Evolutionary conservation across 2,113 vertebrate species (phyloP), one percentile per base, ranked within the genome.

Genomic region (Origma solitaria): DNA sequence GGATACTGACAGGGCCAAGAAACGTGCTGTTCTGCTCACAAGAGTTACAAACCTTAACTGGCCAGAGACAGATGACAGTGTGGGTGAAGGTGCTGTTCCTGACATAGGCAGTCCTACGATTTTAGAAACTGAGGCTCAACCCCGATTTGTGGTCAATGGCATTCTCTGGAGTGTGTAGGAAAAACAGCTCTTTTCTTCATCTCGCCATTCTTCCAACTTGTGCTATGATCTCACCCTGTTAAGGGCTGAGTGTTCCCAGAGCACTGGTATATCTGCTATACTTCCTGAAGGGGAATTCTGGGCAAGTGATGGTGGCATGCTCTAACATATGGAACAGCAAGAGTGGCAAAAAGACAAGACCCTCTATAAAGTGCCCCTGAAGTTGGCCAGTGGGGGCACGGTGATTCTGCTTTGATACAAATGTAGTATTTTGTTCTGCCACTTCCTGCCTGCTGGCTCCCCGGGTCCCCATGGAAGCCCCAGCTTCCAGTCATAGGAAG

Each of bases 41-140:
- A 44, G 15, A 37, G 24, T n/a, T 76, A 30, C 40, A 80, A 80
- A 56, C 35, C 27, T 60, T 35, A 50, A n/a, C 33, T 69, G 57
- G 11, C 49, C 66, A 25, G 19, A 44, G 62, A 35, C 33, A 90
- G 44, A 57, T 80, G 56, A 40, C 28, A 50, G 19, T 0, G 0
- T 58, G 31, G 9, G 6, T 72, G 37, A 87, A 76, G 31, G 35
- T 53, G 37, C 28, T 53, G 15, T 14, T 79, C 22, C 64, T 81
- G 31, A 33, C 0, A 2, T 5, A 56, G 19, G 9, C 3, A 2
- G 20, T 27, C 12, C 22, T 91, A 40, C 0, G 0, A 28, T 61
- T 93, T 66, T 75, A 78, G 68, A 70, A 89, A 45, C 31, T 53
- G 37, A 10, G 72, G n/a, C 27, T 76, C 28, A 44, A 19, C 13